Evolutionary conservation across 2,113 vertebrate species (phyloP), one percentile per base, ranked within the genome.

Genomic region (Callaeas wilsoni): DNA sequence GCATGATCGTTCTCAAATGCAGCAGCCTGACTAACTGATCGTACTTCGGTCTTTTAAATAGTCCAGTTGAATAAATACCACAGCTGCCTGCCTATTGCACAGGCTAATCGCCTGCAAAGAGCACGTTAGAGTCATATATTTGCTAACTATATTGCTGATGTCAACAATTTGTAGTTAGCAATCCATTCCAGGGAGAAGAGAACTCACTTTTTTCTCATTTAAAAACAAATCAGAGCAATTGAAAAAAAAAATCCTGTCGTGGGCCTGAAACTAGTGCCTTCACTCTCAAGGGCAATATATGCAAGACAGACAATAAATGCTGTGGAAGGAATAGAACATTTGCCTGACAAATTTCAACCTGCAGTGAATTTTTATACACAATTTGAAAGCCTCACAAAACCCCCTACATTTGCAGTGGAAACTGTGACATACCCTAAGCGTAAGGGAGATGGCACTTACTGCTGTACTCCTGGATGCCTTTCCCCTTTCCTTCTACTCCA

Each of bases 211-310:
- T 84, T 95, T 84, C 89, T 93, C 81, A 39, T 94, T 94, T 85
- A 91, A 91, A 94, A 97, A 94, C 84, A 95, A 93, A 96, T 91
- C 87, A 85, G 84, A 79, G 35, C 91, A 93, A 91, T 69, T 90
- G 75, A 41, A 87, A 84, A 90, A 63, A 86, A 67, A 86, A 69
- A 84, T 62, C 39, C 35, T 49, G 78, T 73, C 91, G 82, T 10
- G 22, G 69, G 44, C 46, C 62, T 62, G 62, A 95, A 81, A 91
- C 18, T 42, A 59, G 63, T 62, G 75, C 84, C 74, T 90, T 84
- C 75, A 46, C n/a, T 93, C 87, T 89, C 82, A 85, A 83, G 84
- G 84, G 84, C 53, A 79, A 77, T 33, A 79, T 79, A 76, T 35
- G 83, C 35, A 86, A 85, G 70, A 89, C 37, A 83, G 84, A 91